Conservation (phyloP, 1,140 invertebrate species). For the Drosophila littoralis region DNA sequence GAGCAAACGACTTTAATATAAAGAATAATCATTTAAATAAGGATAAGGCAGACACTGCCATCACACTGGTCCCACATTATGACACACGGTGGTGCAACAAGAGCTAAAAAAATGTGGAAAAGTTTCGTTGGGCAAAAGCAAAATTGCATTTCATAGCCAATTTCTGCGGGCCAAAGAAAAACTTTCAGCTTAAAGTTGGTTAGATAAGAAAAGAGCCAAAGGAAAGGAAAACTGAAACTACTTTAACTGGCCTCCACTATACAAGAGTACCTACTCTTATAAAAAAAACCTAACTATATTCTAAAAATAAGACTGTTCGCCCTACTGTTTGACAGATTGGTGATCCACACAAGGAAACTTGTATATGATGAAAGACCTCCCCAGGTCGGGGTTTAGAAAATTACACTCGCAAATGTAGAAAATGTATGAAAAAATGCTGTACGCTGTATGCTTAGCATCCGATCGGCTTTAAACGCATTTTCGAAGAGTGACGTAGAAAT, state of each 20-base stretch:
- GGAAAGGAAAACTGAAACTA: conserved; percentile 3
- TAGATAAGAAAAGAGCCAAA: conserved; percentile 52
- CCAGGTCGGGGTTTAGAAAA: too few relatives aligned
- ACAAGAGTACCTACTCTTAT: too few relatives aligned
- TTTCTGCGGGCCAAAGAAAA: conserved; percentile 42
- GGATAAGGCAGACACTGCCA: conserved; percentile 46
- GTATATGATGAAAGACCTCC: too few relatives aligned
- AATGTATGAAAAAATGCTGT: too few relatives aligned
- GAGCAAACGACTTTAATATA: conserved; percentile 59
- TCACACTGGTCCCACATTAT: conserved; percentile 32
- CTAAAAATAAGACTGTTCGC: too few relatives aligned
- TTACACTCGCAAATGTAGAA: too few relatives aligned
- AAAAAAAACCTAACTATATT: too few relatives aligned
- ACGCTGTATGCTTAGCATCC: too few relatives aligned
- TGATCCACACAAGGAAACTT: too few relatives aligned
- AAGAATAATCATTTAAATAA: conserved; percentile 79
- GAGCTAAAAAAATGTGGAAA: conserved; percentile 13
- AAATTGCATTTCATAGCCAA: conserved; percentile 74
- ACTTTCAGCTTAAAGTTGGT: conserved; percentile 53
- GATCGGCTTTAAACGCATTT: too few relatives aligned
- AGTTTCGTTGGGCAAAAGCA: conserved; percentile 45
- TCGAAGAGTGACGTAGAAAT: too few relatives aligned
- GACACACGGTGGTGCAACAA: conserved; percentile 47
- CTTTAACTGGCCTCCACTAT: conserved; percentile 26
- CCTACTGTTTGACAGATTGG: too few relatives aligned